phyloP scores from a whole-genome alignment of 2,888 invertebrate species.

The Rotaria socialis region DNA sequence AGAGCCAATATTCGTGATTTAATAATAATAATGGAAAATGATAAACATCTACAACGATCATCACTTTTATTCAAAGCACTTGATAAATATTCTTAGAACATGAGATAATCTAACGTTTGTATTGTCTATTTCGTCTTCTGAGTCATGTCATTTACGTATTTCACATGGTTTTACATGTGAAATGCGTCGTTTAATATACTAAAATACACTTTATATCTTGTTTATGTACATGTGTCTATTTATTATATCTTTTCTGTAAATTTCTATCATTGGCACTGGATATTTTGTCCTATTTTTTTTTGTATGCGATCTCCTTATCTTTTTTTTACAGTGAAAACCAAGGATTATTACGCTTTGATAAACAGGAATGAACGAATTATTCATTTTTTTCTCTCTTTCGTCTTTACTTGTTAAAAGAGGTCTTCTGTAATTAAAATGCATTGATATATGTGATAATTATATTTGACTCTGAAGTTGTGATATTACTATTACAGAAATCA shows the following conservation, averaged over 20 bases:
- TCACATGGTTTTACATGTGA: conserved; percentile 7
- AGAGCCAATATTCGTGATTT: conserved; percentile 88
- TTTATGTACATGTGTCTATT: neutral
- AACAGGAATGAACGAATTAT: conserved; percentile 10
- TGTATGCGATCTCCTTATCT: neutral
- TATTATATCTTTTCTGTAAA: neutral
- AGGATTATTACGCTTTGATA: neutral
- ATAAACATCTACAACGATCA: conserved; percentile 67
- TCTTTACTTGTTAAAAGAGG: too few relatives aligned
- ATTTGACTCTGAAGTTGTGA: too few relatives aligned
- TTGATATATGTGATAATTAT: too few relatives aligned
- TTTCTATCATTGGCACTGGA: neutral
- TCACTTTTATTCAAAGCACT: conserved; percentile 59
- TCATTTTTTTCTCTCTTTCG: too few relatives aligned
- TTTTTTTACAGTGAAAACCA: neutral
- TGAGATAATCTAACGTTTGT: too few relatives aligned
- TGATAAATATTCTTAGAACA: conserved; percentile 54
- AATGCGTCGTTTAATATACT: neutral
- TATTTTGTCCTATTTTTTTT: neutral
- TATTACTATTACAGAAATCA: too few relatives aligned
- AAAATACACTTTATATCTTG: neutral
- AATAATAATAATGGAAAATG: conserved; percentile 84
- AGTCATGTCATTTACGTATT: neutral
- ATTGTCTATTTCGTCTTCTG: too few relatives aligned
- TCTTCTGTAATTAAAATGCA: too few relatives aligned